Evolutionary conservation across 2,113 vertebrate species (phyloP), one percentile per base, ranked within the genome.

Genomic region (Hemicordylus capensis): DNA sequence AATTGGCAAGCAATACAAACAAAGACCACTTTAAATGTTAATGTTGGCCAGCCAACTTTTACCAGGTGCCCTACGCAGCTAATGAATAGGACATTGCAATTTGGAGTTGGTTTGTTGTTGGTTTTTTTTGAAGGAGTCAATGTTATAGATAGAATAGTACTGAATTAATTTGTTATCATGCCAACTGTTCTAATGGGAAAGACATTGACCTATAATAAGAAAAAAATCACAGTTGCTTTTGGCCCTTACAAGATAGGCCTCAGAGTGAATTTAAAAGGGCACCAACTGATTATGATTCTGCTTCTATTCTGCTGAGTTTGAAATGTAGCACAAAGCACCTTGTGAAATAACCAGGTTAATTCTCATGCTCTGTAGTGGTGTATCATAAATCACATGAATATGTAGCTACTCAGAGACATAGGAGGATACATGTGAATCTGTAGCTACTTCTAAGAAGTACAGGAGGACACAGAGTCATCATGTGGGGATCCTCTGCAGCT

Each of bases 141-240:
- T 66, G 42, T 90, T 39, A 44, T 12, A 87, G 77, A 89, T 12
- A 28, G 83, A 84, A 91, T 89, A 83, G 31, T 72, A 4, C 4
- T 48, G 61, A 87, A 76, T 26, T 80, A 17, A 81, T 90, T 78
- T 90, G 28, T 90, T 91, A 76, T 92, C 84, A 67, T 87, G 80
- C 83, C 73, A 90, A 76, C 54, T 83, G 11, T 74, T 86, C 84
- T 76, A 90, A 76, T 22, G 46, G 51, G 76, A 90, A 89, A 87
- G 3, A n/a, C 83, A 91, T 80, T 92, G 64, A 86, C 67, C 54
- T 67, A 39, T 78, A 85, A 87, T 48, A 22, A 91, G 85, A 7
- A 12, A 37, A 88, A 73, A 17, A 75, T 37, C 75, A 9, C 22
- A 87, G 63, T 82, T 59, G 24, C 42, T 63, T 81, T 87, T 82